phyloP scores from a whole-genome alignment of 2,888 invertebrate species.

The Conops quadrifasciatus region DNA sequence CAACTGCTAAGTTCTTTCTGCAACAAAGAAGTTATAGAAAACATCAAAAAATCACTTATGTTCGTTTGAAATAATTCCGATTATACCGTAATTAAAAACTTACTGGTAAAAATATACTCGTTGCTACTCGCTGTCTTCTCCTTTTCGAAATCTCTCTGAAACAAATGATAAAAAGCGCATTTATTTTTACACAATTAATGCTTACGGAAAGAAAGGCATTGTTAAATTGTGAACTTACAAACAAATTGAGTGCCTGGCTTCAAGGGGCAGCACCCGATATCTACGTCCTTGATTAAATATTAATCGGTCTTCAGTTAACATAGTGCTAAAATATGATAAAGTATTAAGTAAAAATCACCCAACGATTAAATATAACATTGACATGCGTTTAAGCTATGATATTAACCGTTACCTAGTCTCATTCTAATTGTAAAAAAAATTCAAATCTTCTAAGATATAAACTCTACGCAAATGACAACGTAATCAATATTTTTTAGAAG shows the following conservation, averaged over 20 bases:
- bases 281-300: slow-evolving; percentile 16
- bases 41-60: slow-evolving; percentile 8
- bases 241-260: slow-evolving; percentile 53
- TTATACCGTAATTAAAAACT: not conserved
- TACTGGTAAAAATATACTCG: slow-evolving; percentile 50
- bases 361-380: too few species aligned
- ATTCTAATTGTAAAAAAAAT: too few species aligned
- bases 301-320: slow-evolving; percentile 26
- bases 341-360: too few species aligned
- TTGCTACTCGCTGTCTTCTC: slow-evolving; percentile 49
- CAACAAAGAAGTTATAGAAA: not conserved
- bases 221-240: slow-evolving; percentile 45
- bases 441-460: too few species aligned
- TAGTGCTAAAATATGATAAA: slow-evolving; percentile 30
- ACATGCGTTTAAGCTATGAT: too few species aligned
- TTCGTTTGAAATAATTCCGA: not conserved
- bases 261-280: slow-evolving; percentile 41
- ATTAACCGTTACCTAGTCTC: too few species aligned
- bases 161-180: not conserved
- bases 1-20: slow-evolving; percentile 13
- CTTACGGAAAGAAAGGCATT: slow-evolving; percentile 6
- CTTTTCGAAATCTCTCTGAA: slow-evolving; percentile 53
- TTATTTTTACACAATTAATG: not conserved
- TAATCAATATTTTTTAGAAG: too few species aligned
- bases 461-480: too few species aligned